Conservation (phyloP, 2,113 vertebrate species). For the Percopsis transmontana region DNA sequence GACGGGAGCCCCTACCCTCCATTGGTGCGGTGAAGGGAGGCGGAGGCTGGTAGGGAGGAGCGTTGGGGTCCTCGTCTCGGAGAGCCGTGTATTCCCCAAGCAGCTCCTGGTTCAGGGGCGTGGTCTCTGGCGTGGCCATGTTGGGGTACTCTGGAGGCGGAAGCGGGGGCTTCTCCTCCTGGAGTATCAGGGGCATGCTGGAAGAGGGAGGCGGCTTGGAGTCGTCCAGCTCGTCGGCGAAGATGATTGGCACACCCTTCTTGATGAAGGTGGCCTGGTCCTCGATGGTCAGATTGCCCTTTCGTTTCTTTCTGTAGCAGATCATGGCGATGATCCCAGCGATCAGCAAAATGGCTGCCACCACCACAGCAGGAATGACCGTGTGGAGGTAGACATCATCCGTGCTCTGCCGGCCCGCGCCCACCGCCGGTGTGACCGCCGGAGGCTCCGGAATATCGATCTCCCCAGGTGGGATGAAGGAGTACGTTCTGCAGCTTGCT, state of each 20-base stretch:
- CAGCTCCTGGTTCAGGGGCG: slow-evolving; percentile 91
- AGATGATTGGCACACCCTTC: slow-evolving; percentile 97
- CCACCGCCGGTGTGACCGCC: slow-evolving; percentile 73
- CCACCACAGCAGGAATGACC: slow-evolving; percentile 94
- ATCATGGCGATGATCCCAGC: slow-evolving; percentile 97
- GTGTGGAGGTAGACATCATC: slow-evolving; percentile 97
- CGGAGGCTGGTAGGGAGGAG: slow-evolving; percentile 94
- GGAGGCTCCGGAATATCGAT: slow-evolving; percentile 62
- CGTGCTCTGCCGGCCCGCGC: slow-evolving; percentile 87
- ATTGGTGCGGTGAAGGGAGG: slow-evolving; percentile 94
- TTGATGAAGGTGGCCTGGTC: slow-evolving; percentile 99
- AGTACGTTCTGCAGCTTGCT: slow-evolving; percentile 83
- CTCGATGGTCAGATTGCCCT: slow-evolving; percentile 96
- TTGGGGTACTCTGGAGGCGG: slow-evolving; percentile 95
- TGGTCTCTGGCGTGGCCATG: slow-evolving; percentile 91
- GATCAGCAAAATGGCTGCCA: slow-evolving; percentile 93
- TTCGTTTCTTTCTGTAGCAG: slow-evolving; percentile 96
- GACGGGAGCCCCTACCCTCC: slow-evolving; percentile 97
- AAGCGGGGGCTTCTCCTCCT: slow-evolving; percentile 97
- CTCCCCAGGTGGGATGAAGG: slow-evolving; percentile 84
- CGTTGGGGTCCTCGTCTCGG: slow-evolving; percentile 95
- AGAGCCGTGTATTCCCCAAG: slow-evolving; percentile 92
- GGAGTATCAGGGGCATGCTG: slow-evolving; percentile 95
- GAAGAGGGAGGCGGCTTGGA: slow-evolving; percentile 96
- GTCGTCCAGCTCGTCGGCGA: slow-evolving; percentile 94